Percentiles rank a stretch among this genome's conserved stretches.
Conservation (phyloP, 1,140 invertebrate species). For the Hyles euphorbiae region DNA sequence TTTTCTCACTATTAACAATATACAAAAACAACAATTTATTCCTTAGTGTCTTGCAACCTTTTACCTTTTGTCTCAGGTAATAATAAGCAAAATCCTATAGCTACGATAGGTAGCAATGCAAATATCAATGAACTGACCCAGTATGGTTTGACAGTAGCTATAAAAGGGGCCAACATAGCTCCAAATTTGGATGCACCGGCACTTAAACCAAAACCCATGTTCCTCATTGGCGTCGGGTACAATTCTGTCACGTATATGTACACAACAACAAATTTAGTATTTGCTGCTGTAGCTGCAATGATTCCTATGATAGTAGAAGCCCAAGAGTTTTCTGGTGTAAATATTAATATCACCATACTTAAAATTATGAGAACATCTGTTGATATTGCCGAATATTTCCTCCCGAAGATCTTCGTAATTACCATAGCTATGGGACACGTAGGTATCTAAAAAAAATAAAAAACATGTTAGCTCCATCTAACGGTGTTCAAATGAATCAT, state of each 20-base stretch:
- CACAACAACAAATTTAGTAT: slow-evolving; percentile 20
- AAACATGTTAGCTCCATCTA: not conserved
- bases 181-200: slow-evolving; percentile 33
- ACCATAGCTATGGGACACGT: slow-evolving; percentile 14
- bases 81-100: slow-evolving; percentile 24
- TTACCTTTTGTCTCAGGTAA: slow-evolving; percentile 46
- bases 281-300: slow-evolving; percentile 21
- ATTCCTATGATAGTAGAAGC: slow-evolving; percentile 19
- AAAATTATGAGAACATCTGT: slow-evolving; percentile 11
- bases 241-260: slow-evolving; percentile 34
- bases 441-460: slow-evolving; percentile 25
- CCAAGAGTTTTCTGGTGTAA: slow-evolving; percentile 25
- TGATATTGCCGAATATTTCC: slow-evolving; percentile 21
- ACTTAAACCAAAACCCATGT: slow-evolving; percentile 34
- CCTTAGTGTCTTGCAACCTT: slow-evolving; percentile 36
- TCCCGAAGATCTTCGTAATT: slow-evolving; percentile 29
- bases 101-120: slow-evolving; percentile 27
- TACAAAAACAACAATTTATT: slow-evolving; percentile 6
- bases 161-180: slow-evolving; percentile 39
- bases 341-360: slow-evolving; percentile 31
- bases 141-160: slow-evolving; percentile 31
- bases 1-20: too few species aligned
- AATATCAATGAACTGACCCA: slow-evolving; percentile 43
- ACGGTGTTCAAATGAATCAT: too few species aligned
- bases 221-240: slow-evolving; percentile 40